Percentiles rank a stretch among this genome's conserved stretches.
Evolutionary conservation across 2,888 invertebrate genomes (phyloP).

Genomic region (Alsophila aescularia): DNA sequence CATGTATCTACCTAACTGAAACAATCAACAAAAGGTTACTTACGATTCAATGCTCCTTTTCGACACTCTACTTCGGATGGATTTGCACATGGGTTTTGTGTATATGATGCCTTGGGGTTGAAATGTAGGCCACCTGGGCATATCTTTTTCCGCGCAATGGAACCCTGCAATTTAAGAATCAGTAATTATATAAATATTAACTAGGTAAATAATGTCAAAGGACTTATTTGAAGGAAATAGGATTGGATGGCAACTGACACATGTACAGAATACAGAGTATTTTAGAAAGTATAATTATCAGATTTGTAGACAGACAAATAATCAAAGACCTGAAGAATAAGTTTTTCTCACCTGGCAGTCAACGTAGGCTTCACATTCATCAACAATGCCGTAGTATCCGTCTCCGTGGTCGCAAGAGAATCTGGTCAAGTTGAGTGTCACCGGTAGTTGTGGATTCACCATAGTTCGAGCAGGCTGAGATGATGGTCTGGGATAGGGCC

Average conservation of each 20-base stretch:
- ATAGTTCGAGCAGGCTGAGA: slow-evolving; percentile 7
- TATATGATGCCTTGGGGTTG: slow-evolving; percentile 84
- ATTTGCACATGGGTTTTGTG: slow-evolving; percentile 89
- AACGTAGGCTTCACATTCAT: slow-evolving; percentile 88
- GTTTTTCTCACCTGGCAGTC: slow-evolving; percentile 78
- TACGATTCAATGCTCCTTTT: slow-evolving; percentile 75
- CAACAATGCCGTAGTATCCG: slow-evolving; percentile 70
- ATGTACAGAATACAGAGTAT: too few relatives aligned
- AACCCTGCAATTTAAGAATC: slow-evolving; percentile 65
- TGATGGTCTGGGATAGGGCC: background rate
- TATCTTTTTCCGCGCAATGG: slow-evolving; percentile 85
- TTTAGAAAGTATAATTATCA: too few relatives aligned
- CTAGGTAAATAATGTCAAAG: too few relatives aligned
- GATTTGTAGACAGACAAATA: too few relatives aligned
- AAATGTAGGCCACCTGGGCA: slow-evolving; percentile 91
- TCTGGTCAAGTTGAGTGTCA: slow-evolving; percentile 3
- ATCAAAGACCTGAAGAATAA: too few relatives aligned
- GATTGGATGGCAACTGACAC: too few relatives aligned
- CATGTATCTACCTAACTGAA: too few relatives aligned
- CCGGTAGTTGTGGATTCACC: slow-evolving; percentile 4
- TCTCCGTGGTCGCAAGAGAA: slow-evolving; percentile 31
- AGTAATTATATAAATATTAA: too few relatives aligned
- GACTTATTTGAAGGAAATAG: too few relatives aligned
- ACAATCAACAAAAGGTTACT: slow-evolving; percentile 27
- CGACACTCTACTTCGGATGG: slow-evolving; percentile 90